Conservation (phyloP, 1,140 invertebrate genomes). For the Tetranychus cinnabarinus region DNA sequence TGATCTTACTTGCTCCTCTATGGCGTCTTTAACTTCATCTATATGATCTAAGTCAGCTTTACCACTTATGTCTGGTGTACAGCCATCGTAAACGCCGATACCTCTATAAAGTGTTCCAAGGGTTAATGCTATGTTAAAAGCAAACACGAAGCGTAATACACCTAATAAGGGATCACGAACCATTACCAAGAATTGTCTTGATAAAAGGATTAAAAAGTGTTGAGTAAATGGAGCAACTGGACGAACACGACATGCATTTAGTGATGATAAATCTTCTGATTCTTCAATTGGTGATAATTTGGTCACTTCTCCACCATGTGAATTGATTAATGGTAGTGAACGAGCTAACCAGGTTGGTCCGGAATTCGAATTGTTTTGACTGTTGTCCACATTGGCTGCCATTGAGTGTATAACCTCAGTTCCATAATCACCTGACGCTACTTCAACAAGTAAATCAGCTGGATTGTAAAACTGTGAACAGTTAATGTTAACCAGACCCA, state of each 20-base stretch:
- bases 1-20: background rate
- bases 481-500: background rate
- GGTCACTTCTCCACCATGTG: too few relatives aligned
- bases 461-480: constrained; percentile 2
- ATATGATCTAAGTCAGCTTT: background rate
- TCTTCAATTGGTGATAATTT: too few relatives aligned
- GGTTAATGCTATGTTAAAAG: background rate
- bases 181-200: background rate
- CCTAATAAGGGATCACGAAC: background rate
- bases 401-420: background rate
- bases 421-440: constrained; percentile 1
- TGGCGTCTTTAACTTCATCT: background rate
- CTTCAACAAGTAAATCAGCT: constrained; percentile 3
- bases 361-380: background rate
- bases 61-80: background rate
- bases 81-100: background rate
- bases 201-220: background rate
- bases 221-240: background rate
- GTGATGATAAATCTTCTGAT: too few relatives aligned
- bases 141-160: background rate
- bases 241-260: too few relatives aligned
- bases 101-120: background rate
- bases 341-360: too few relatives aligned
- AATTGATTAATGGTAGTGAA: too few relatives aligned
- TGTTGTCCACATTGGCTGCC: background rate